Conservation (phyloP, 2,888 invertebrate genomes). For the Xanthia togata region DNA sequence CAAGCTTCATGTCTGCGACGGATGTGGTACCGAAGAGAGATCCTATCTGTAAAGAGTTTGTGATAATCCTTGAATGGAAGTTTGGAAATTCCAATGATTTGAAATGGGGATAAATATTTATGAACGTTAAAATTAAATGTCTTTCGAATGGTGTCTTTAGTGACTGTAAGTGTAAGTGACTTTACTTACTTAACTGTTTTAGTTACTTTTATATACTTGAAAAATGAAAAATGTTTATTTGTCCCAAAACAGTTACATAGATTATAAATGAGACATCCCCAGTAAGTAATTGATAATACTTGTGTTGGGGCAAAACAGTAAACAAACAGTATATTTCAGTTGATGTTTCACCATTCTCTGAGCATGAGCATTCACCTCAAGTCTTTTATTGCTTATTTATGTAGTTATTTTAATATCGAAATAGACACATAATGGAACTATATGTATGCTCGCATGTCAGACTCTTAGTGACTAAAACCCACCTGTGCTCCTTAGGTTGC, state of each 20-base stretch:
- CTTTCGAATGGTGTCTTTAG: background rate
- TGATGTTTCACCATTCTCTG: conserved; percentile 1
- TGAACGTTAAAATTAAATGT: conserved; percentile 17
- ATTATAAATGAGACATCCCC: no score
- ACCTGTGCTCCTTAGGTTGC: no score
- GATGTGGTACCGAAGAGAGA: conserved; percentile 62
- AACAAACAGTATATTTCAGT: no score
- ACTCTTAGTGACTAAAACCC: no score
- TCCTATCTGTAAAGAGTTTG: conserved; percentile 57
- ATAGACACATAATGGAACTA: background rate
- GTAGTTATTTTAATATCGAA: conserved; percentile 1
- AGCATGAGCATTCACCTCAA: conserved; percentile 7
- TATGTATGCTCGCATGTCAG: no score
- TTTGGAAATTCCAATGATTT: conserved; percentile 37
- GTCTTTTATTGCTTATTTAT: background rate
- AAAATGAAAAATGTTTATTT: no score
- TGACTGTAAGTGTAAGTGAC: background rate
- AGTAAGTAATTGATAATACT: no score
- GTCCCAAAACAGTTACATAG: no score
- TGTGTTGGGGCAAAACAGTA: no score
- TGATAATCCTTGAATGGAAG: conserved; percentile 57
- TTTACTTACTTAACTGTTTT: background rate
- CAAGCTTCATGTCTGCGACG: conserved; percentile 66
- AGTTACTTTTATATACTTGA: background rate
- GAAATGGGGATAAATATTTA: conserved; percentile 42